Evolutionary conservation across 53 echinoderm and acorn worm species (phyloP).

Genomic region (Mesocentrotus franciscanus): DNA sequence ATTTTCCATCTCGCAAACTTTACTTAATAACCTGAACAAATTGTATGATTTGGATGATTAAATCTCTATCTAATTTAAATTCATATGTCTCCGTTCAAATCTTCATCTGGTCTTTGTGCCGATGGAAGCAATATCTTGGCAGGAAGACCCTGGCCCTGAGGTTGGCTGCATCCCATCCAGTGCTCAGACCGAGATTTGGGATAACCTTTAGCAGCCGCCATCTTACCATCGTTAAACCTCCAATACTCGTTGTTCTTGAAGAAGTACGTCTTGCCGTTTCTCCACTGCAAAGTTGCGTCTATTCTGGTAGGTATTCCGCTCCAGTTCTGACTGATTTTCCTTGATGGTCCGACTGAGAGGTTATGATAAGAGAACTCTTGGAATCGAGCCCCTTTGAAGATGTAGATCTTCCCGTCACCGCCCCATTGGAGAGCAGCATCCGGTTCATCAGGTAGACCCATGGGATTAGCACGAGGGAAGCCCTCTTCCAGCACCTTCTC

Average conservation of each 20-base stretch:
- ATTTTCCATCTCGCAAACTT: no score
- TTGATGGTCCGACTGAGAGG: not conserved
- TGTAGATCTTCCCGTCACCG: constrained; percentile 88
- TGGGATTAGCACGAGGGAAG: not conserved
- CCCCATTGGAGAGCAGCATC: constrained; percentile 75
- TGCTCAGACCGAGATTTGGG: constrained; percentile 78
- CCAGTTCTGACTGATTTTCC: constrained; percentile 78
- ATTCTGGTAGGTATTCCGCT: constrained; percentile 75
- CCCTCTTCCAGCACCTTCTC: constrained; percentile 1
- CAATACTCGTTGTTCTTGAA: constrained; percentile 87
- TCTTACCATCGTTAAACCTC: constrained; percentile 80
- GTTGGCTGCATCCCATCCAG: constrained; percentile 85
- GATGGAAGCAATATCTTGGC: not conserved
- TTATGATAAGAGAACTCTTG: constrained; percentile 45
- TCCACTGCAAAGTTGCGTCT: constrained; percentile 88
- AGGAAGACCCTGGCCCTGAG: constrained; percentile 5
- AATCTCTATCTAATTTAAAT: no score
- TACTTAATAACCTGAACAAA: no score
- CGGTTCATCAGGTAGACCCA: not conserved
- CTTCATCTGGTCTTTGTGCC: not conserved
- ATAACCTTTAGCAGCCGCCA: constrained; percentile 73
- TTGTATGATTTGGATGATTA: no score
- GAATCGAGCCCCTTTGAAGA: constrained; percentile 71
- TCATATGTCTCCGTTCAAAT: not conserved
- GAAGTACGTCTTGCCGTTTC: constrained; percentile 94